A percentile compares a stretch with the other conserved stretches of the same genome.
phyloP scores from a whole-genome alignment of 1,140 invertebrate genomes.

The Protaetia brevitarsis region DNA sequence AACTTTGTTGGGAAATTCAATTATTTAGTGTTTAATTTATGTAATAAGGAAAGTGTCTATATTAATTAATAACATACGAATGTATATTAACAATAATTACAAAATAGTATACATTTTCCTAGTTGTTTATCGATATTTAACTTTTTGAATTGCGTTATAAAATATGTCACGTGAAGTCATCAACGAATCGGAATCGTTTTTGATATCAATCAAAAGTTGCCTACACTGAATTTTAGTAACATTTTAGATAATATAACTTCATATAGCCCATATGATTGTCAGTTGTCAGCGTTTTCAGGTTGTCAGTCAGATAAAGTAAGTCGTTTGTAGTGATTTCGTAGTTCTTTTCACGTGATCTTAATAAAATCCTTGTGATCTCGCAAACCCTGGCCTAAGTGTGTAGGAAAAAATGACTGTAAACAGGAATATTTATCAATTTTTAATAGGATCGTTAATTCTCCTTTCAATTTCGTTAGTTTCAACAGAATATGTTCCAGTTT shows the following conservation, averaged over 20 bases:
- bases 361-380: conserved; percentile 17
- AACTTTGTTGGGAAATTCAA: too few relatives aligned
- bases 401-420: conserved; percentile 13
- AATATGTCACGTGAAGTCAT: too few relatives aligned
- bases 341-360: conserved; percentile 24
- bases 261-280: conserved; percentile 2
- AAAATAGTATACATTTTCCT: too few relatives aligned
- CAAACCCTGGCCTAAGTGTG: neutral
- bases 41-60: too few relatives aligned
- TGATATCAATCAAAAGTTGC: neutral
- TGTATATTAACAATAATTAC: too few relatives aligned
- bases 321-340: neutral
- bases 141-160: too few relatives aligned
- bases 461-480: neutral
- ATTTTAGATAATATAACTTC: neutral
- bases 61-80: too few relatives aligned
- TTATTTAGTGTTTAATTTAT: too few relatives aligned
- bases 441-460: neutral
- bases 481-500: conserved; percentile 45
- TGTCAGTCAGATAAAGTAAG: neutral
- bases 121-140: too few relatives aligned
- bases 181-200: too few relatives aligned
- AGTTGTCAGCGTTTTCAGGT: too few relatives aligned
- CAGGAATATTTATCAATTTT: neutral
- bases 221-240: conserved; percentile 1